A percentile compares a stretch with the other conserved stretches of the same genome.
These are phyloP conservation scores for Drosophila arizonae DNA, from an alignment of 1,140 invertebrate genomes.

Conservation along the genomic window DNA sequence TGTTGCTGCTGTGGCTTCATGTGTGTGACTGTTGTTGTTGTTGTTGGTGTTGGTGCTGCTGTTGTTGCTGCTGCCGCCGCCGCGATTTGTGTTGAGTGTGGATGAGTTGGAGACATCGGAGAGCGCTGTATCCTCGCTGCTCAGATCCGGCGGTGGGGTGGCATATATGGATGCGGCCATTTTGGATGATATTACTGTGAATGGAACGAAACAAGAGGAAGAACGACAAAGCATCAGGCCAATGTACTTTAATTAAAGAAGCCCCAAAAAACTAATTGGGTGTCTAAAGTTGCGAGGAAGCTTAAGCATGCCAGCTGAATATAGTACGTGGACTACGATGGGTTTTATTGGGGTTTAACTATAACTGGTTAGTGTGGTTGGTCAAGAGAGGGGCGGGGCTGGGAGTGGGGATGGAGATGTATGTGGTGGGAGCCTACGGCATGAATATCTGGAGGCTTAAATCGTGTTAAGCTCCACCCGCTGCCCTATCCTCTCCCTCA, in stretches of 20 bases:
- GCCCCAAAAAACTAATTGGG: slow-evolving; percentile 49
- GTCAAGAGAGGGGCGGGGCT: no score
- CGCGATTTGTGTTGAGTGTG: slow-evolving; percentile 72
- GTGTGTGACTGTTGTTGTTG: slow-evolving; percentile 39
- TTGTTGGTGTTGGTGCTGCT: slow-evolving; percentile 41
- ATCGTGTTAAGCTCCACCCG: slow-evolving; percentile 51
- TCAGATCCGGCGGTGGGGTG: slow-evolving; percentile 83
- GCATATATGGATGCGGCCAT: slow-evolving; percentile 83
- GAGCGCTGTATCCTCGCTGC: slow-evolving; percentile 82
- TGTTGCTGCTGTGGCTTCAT: slow-evolving; percentile 36
- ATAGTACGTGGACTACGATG: slow-evolving; percentile 14
- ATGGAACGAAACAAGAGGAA: slow-evolving; percentile 19
- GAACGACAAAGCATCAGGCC: slow-evolving; percentile 9
- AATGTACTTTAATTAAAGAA: slow-evolving; percentile 64
- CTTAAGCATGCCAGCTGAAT: slow-evolving; percentile 49
- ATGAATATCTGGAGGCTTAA: slow-evolving; percentile 58
- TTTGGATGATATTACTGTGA: slow-evolving; percentile 80
- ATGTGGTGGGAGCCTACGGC: slow-evolving; percentile 14
- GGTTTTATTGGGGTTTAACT: slow-evolving; percentile 35
- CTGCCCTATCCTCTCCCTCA: background rate
- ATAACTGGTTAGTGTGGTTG: slow-evolving; percentile 24
- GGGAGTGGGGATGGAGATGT: slow-evolving; percentile 2
- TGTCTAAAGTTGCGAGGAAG: slow-evolving; percentile 52
- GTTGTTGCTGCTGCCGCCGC: slow-evolving; percentile 54
- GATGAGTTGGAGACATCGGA: slow-evolving; percentile 83